Evolutionary conservation across 2,888 invertebrate genomes (phyloP).

Genomic region (Synanthedon myopaeformis): DNA sequence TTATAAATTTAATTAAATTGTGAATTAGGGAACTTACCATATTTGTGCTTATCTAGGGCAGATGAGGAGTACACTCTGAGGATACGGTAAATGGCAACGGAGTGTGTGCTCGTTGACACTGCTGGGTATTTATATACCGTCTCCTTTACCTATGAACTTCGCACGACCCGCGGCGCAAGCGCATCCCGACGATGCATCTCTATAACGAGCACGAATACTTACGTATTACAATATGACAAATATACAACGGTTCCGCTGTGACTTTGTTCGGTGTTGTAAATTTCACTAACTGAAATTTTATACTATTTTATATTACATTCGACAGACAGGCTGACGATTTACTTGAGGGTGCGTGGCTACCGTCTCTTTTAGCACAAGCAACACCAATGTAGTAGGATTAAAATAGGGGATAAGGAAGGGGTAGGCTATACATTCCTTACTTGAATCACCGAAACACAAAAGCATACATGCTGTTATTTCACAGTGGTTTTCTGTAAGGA

Average conservation of each 20-base stretch:
- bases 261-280: neutral
- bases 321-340: too few species aligned
- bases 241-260: conserved; percentile 15
- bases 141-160: conserved; percentile 67
- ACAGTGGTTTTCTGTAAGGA: too few species aligned
- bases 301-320: too few species aligned
- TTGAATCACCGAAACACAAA: too few species aligned
- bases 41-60: conserved; percentile 13
- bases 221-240: conserved; percentile 10
- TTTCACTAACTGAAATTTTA: too few species aligned
- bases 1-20: too few species aligned
- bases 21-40: neutral
- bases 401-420: too few species aligned
- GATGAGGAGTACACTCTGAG: conserved; percentile 25
- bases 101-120: conserved; percentile 58
- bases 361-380: too few species aligned
- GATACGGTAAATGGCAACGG: conserved; percentile 41
- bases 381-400: too few species aligned
- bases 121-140: conserved; percentile 60
- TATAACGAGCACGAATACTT: conserved; percentile 14
- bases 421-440: too few species aligned
- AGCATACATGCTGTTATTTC: too few species aligned
- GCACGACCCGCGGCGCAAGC: conserved; percentile 39
- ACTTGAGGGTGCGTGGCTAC: too few species aligned
- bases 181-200: conserved; percentile 45